phyloP scores from a whole-genome alignment of 2,888 invertebrate genomes.

The Rhagonycha fulva region DNA sequence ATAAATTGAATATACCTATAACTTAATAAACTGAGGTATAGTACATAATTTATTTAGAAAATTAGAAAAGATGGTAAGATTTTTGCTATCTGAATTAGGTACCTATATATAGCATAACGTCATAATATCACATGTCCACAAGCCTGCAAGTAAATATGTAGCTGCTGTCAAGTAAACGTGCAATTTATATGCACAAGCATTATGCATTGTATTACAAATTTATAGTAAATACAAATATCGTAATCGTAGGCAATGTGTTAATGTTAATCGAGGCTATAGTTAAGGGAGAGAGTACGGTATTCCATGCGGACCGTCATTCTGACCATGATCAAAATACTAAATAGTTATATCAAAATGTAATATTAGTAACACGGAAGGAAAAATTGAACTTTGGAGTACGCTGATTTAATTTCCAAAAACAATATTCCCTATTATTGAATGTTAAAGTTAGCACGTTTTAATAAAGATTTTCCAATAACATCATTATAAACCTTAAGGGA shows the following conservation, averaged over 20 bases:
- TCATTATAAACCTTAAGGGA: slow-evolving; percentile 16
- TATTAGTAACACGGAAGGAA: background rate
- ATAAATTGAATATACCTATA: too few relatives aligned
- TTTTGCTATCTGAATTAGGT: background rate
- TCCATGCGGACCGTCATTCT: background rate
- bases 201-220: background rate
- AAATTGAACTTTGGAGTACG: too few relatives aligned
- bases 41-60: too few relatives aligned
- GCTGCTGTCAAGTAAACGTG: background rate
- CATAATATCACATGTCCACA: background rate
- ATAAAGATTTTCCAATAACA: slow-evolving; percentile 12
- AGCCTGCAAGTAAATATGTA: background rate
- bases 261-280: background rate
- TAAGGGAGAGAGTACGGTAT: background rate
- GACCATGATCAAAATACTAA: background rate
- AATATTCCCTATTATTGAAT: background rate
- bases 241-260: background rate
- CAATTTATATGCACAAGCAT: background rate
- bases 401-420: too few relatives aligned
- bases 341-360: too few relatives aligned
- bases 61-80: too few relatives aligned
- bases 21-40: too few relatives aligned
- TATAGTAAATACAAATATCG: background rate
- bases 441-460: background rate
- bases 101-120: too few relatives aligned